Evolutionary conservation across 1,140 invertebrate species (phyloP).

Genomic region (Stegodyphus mimosarum): DNA sequence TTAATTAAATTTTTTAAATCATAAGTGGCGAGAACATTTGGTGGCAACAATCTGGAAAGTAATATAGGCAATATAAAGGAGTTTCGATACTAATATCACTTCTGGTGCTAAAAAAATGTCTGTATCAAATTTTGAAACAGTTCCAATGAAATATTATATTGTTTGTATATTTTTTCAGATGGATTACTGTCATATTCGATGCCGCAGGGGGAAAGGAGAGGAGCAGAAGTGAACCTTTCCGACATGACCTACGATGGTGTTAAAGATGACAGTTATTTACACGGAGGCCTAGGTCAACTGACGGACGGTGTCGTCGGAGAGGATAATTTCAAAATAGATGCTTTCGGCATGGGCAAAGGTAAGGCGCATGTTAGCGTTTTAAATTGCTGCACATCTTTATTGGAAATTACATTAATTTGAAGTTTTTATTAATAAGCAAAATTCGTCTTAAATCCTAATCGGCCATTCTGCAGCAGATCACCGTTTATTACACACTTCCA

Average conservation of each 20-base stretch:
- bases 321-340: slow-evolving; percentile 80
- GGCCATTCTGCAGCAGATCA: too few relatives aligned
- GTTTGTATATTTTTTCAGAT: slow-evolving; percentile 71
- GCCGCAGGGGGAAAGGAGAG: slow-evolving; percentile 82
- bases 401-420: too few relatives aligned
- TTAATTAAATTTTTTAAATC: too few relatives aligned
- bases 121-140: background rate
- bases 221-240: slow-evolving; percentile 82
- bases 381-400: too few relatives aligned
- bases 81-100: too few relatives aligned
- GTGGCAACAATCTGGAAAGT: too few relatives aligned
- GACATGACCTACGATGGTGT: slow-evolving; percentile 94
- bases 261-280: slow-evolving; percentile 76
- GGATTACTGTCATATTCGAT: slow-evolving; percentile 85
- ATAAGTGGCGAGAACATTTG: too few relatives aligned
- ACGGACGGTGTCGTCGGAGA: slow-evolving; percentile 81
- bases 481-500: too few relatives aligned
- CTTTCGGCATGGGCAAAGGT: slow-evolving; percentile 78
- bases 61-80: too few relatives aligned
- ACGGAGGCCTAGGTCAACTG: slow-evolving; percentile 86
- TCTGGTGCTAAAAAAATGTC: too few relatives aligned
- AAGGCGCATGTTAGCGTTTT: slow-evolving; percentile 56
- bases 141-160: background rate
- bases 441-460: too few relatives aligned
- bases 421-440: too few relatives aligned